phyloP scores from a whole-genome alignment of 2,888 invertebrate genomes.

The Andrena praecox region DNA sequence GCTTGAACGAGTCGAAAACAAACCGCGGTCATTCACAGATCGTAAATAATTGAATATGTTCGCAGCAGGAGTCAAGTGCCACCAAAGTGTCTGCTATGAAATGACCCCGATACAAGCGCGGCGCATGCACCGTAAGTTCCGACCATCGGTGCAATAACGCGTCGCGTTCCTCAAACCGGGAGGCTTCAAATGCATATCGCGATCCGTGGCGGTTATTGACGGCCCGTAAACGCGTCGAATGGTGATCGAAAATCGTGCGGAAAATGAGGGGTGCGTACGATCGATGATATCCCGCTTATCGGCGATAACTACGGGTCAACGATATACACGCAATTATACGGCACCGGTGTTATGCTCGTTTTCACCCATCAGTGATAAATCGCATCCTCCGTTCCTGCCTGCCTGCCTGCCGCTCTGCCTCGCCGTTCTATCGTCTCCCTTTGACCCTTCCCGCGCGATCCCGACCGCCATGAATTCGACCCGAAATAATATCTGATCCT shows the following conservation, averaged over 20 bases:
- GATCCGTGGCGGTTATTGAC: slow-evolving; percentile 61
- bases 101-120: background rate
- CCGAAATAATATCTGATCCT: slow-evolving; percentile 65
- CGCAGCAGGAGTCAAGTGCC: too few species aligned
- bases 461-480: slow-evolving; percentile 30
- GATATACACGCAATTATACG: slow-evolving; percentile 70
- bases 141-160: slow-evolving; percentile 20
- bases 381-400: slow-evolving; percentile 38
- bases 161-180: slow-evolving; percentile 4
- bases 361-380: slow-evolving; percentile 72
- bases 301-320: slow-evolving; percentile 55
- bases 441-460: background rate
- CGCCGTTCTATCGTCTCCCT: slow-evolving; percentile 31
- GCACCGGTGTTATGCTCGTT: slow-evolving; percentile 63
- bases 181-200: slow-evolving; percentile 57
- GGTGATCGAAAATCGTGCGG: slow-evolving; percentile 72
- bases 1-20: too few species aligned
- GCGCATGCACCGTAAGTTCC: background rate
- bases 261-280: slow-evolving; percentile 66
- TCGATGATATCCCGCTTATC: slow-evolving; percentile 60
- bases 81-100: background rate
- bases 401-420: background rate
- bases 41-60: too few species aligned
- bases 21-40: too few species aligned
- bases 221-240: slow-evolving; percentile 66